Evolutionary conservation across 2,113 vertebrate species (phyloP).

Genomic region (Chascanopsetta lugubris): DNA sequence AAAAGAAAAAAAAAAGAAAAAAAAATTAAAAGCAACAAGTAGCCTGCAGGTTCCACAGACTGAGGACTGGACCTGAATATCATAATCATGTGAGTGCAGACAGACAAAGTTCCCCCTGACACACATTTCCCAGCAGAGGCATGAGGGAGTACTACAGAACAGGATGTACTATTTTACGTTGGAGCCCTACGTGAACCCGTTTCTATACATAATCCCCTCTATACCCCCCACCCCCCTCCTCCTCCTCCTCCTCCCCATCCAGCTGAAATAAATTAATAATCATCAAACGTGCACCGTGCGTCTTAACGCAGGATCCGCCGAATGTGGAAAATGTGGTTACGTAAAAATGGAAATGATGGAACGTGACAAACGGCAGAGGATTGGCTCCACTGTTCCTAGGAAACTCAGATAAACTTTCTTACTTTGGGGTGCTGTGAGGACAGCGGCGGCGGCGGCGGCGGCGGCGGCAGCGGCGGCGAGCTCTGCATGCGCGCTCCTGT

Average conservation of each 20-base stretch:
- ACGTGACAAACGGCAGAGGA: slow-evolving; percentile 35
- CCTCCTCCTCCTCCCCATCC: slow-evolving; percentile 11
- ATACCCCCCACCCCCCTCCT: slow-evolving; percentile 31
- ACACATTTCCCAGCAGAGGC: slow-evolving; percentile 13
- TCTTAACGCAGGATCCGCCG: slow-evolving; percentile 21
- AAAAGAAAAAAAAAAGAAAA: slow-evolving; percentile 11
- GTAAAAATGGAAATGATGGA: slow-evolving; percentile 58
- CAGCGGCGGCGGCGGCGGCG: slow-evolving; percentile 45
- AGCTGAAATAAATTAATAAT: slow-evolving; percentile 56
- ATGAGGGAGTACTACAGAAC: slow-evolving; percentile 21
- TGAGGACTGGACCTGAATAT: neutral
- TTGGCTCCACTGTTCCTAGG: slow-evolving; percentile 21
- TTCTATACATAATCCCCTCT: slow-evolving; percentile 22
- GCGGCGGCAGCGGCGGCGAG: slow-evolving; percentile 61
- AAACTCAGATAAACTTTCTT: slow-evolving; percentile 60
- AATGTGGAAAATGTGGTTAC: slow-evolving; percentile 19
- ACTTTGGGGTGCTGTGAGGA: slow-evolving; percentile 68
- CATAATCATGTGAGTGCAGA: neutral
- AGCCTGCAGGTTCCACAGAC: neutral
- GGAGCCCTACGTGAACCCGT: slow-evolving; percentile 22
- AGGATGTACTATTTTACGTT: slow-evolving; percentile 45
- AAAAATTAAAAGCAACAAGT: slow-evolving; percentile 57
- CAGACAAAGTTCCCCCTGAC: slow-evolving; percentile 14
- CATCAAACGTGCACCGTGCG: slow-evolving; percentile 9
- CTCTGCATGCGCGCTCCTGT: neutral